Conservation (phyloP, 2,888 invertebrate genomes). For the Anagyrus pseudococci region DNA sequence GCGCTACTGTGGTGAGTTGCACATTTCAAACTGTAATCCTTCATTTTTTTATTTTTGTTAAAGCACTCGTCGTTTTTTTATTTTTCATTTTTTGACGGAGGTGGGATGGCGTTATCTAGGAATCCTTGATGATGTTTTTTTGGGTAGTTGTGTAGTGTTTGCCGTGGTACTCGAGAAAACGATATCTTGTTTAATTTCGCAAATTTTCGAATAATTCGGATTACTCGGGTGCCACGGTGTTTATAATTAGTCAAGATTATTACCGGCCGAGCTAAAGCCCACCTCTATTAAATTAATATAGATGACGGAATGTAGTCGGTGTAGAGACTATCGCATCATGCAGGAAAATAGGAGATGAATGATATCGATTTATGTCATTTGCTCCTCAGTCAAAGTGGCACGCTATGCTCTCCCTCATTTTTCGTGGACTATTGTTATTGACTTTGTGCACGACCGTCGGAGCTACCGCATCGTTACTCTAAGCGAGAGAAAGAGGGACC, state of each 20-base stretch:
- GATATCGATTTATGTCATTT: constrained; percentile 36
- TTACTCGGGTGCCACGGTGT: too few species aligned
- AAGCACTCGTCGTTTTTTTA: not conserved
- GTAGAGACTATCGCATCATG: too few species aligned
- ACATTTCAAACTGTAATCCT: too few species aligned
- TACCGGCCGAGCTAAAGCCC: constrained; percentile 2
- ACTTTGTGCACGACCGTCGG: constrained; percentile 53
- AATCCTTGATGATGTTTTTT: not conserved
- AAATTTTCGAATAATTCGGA: too few species aligned
- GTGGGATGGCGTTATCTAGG: not conserved
- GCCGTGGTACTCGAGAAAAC: not conserved
- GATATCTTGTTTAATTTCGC: too few species aligned
- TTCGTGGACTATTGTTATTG: constrained; percentile 53
- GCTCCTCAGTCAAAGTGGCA: constrained; percentile 54
- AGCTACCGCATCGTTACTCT: constrained; percentile 48
- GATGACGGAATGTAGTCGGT: too few species aligned
- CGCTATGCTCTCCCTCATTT: constrained; percentile 51
- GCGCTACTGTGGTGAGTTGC: constrained; percentile 68
- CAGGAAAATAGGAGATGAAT: constrained; percentile 26
- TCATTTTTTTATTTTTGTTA: too few species aligned
- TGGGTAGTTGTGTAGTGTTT: not conserved
- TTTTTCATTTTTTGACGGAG: constrained; percentile 8
- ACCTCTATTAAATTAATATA: constrained; percentile 20
- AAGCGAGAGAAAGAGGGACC: constrained; percentile 46
- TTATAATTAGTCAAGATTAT: too few species aligned